These are phyloP conservation scores for Glossophaga mutica DNA, from an alignment of 2,797 vertebrate species.

Conservation along the genomic window DNA sequence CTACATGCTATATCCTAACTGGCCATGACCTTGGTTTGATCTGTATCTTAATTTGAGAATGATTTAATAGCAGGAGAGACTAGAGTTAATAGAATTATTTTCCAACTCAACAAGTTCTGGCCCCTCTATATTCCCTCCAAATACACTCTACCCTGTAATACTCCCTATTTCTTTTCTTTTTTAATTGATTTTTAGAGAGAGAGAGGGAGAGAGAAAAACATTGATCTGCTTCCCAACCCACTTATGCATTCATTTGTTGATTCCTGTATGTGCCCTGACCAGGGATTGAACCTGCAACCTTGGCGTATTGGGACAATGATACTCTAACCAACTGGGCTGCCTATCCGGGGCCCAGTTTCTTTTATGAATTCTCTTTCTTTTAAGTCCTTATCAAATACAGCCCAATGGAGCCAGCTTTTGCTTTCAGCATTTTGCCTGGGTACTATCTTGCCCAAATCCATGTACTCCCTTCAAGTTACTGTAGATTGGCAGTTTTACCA, in stretches of 20 bases:
- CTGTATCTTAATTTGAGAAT: slow-evolving; percentile 48
- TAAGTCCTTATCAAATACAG: not conserved
- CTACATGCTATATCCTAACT: not conserved
- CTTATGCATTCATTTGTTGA: not conserved
- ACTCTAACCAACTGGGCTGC: not conserved
- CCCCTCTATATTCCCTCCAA: not conserved
- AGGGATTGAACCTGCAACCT: not conserved
- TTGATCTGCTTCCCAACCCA: not conserved
- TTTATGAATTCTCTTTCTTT: not conserved
- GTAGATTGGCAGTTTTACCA: not conserved
- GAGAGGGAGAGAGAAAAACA: not conserved
- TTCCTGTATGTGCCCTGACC: not conserved
- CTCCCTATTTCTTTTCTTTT: not conserved
- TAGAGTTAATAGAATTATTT: slow-evolving; percentile 23
- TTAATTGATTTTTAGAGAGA: not conserved
- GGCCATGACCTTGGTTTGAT: not conserved
- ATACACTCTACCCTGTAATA: not conserved
- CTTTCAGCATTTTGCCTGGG: not conserved
- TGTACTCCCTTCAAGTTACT: not conserved
- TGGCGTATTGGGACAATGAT: not conserved
- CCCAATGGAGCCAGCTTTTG: not conserved
- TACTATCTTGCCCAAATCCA: not conserved
- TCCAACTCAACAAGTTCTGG: slow-evolving; percentile 27
- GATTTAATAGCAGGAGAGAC: slow-evolving; percentile 4
- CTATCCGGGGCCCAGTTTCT: not conserved